Evolutionary conservation across 2,113 vertebrate genomes (phyloP).

Genomic region (Noctilio leporinus): DNA sequence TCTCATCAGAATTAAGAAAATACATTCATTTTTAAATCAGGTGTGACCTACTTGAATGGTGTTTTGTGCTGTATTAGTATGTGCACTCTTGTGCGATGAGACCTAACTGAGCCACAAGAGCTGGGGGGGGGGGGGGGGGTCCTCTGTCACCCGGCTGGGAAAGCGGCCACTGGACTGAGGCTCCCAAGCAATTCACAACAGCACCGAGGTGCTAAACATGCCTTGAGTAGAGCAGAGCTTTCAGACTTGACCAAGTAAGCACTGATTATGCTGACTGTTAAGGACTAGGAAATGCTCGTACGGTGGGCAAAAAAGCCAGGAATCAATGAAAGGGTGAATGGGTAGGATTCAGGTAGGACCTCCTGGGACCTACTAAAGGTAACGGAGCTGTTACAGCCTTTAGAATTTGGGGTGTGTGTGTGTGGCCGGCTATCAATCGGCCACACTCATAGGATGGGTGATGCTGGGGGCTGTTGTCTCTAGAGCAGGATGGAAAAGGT

Average conservation of each 20-base stretch:
- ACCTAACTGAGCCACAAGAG: fast-evolving
- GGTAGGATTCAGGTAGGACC: fast-evolving
- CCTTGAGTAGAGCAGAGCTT: fast-evolving
- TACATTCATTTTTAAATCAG: not conserved
- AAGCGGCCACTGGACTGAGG: not conserved
- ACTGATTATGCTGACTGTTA: fast-evolving
- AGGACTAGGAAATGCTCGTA: fast-evolving
- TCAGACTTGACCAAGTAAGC: not conserved
- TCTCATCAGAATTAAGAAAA: not conserved
- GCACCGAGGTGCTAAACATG: fast-evolving
- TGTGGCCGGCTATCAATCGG: not conserved
- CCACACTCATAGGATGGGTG: not conserved
- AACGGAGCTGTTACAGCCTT: fast-evolving
- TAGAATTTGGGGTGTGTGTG: not conserved
- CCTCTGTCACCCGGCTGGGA: fast-evolving
- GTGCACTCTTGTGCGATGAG: not conserved
- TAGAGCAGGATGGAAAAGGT: not conserved
- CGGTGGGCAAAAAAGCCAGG: not conserved
- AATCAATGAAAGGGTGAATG: not conserved
- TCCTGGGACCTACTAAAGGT: not conserved
- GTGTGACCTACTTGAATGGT: not conserved
- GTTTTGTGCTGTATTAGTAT: fast-evolving
- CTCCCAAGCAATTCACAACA: fast-evolving
- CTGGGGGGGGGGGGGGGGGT: no score
- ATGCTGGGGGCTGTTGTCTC: not conserved